Base-by-base conservation (phyloP, 2,797 vertebrate genomes). In the Poecilia velifera region DNA sequence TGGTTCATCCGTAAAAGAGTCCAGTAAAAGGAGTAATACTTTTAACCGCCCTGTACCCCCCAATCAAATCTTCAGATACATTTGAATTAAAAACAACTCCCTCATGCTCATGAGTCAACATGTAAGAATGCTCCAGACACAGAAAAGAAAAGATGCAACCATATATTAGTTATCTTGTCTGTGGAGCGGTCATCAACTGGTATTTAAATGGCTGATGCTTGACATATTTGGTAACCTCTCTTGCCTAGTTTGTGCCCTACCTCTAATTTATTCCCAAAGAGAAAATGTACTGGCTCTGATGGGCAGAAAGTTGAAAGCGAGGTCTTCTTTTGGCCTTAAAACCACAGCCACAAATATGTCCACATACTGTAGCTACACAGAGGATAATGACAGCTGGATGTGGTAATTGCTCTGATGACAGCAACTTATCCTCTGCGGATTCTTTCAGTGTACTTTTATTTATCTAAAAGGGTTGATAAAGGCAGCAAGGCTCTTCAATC, bases 241-340 rank as follows among this genome's bases (percentile, higher is more conserved):
- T 74, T 76, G 57, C 77, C 72, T 76, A 31, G 77, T 84, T 68
- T 83, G 76, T 82, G 75, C 82, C 74, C 71, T 82, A 87, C 77
- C 75, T 92, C 90, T 92, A 91, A 92, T 94, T 93, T 90, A 87
- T 47, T 74, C 90, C 76, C 84, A 77, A 79, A 82, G 59, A 88
- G 83, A 75, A 82, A 86, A 81, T 75, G 4, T 86, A 75, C 78
- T 86, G 84, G 82, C 49, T 90, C 47, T 85, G 22, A 73, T 75
- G 81, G 75, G 68, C 76, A 86, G 72, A 81, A 47, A 76, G 71
- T 86, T 82, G 62, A 46, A 79, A 73, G 68, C 77, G 84, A 89
- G 80, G 81, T 89, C 87, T 86, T 83, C 76, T 72, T 51, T 88
- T 82, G 89, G 80, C 75, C 85, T 88, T 66, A 80, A 88, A 92